phyloP scores from a whole-genome alignment of 1,140 invertebrate genomes.

The Papilio glaucus region DNA sequence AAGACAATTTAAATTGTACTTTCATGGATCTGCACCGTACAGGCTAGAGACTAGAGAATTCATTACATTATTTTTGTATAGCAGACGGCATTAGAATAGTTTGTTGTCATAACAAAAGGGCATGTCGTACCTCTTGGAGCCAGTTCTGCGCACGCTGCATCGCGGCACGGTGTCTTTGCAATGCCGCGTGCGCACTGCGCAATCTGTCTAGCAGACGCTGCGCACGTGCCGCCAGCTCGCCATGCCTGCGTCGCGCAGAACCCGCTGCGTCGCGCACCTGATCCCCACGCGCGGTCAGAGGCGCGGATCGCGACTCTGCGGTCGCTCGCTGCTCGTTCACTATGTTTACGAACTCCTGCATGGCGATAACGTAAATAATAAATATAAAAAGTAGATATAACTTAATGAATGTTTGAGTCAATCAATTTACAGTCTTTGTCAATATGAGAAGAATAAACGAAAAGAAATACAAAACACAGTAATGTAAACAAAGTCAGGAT shows the following conservation, averaged over 20 bases:
- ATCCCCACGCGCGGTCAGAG: conserved; percentile 87
- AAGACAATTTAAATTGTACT: too few species aligned
- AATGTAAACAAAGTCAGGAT: neutral
- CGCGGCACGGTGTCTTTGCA: conserved; percentile 91
- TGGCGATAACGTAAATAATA: neutral
- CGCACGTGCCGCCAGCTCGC: conserved; percentile 89
- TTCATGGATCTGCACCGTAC: too few species aligned
- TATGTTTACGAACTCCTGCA: conserved; percentile 89
- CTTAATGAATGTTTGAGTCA: too few species aligned
- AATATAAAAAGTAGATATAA: neutral
- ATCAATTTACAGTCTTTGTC: too few species aligned
- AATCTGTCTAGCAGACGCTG: conserved; percentile 92
- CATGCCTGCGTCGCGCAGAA: conserved; percentile 88
- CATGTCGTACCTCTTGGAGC: conserved; percentile 86
- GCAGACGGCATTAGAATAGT: too few species aligned
- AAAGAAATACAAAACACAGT: neutral
- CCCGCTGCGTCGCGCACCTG: conserved; percentile 59
- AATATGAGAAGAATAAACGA: too few species aligned
- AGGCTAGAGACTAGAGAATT: too few species aligned
- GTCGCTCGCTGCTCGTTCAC: conserved; percentile 94
- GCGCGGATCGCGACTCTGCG: conserved; percentile 90
- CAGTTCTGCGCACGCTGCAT: conserved; percentile 92
- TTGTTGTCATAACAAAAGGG: too few species aligned
- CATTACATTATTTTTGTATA: too few species aligned
- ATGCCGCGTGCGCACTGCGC: conserved; percentile 90